Evolutionary conservation across 2,113 vertebrate species (phyloP).

Genomic region (Pungitius pungitius): DNA sequence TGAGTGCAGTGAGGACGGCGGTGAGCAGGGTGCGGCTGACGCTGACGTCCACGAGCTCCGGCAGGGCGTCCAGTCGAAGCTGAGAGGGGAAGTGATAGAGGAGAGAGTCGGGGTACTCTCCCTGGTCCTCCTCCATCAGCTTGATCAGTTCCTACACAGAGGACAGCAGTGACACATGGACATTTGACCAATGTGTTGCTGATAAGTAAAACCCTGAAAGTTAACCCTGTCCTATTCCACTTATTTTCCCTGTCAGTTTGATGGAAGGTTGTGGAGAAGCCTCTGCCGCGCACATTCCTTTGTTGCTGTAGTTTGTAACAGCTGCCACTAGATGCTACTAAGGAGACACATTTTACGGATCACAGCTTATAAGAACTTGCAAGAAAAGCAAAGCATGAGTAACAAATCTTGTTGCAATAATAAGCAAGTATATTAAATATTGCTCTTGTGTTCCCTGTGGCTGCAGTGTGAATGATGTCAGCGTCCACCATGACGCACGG

Average conservation of each 20-base stretch:
- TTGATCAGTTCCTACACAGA: conserved; percentile 76
- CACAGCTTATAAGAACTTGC: background rate
- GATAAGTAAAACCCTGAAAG: background rate
- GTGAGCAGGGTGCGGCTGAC: conserved; percentile 83
- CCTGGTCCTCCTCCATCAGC: conserved; percentile 81
- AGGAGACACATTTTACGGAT: background rate
- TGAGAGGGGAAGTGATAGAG: conserved; percentile 87
- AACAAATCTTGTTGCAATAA: background rate
- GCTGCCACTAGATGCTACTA: conserved; percentile 16
- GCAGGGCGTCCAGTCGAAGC: conserved; percentile 82
- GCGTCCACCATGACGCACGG: conserved; percentile 29
- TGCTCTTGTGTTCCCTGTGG: background rate
- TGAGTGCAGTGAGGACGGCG: conserved; percentile 82
- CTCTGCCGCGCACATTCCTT: background rate
- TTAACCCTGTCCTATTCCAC: background rate
- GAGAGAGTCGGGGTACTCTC: conserved; percentile 83
- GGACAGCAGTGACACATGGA: background rate
- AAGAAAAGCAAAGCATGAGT: background rate
- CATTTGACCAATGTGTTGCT: background rate
- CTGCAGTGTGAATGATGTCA: conserved; percentile 14
- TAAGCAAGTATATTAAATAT: background rate
- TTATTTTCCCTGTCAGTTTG: background rate
- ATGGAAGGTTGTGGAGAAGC: background rate
- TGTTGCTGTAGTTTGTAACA: conserved; percentile 4
- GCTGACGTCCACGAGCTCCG: conserved; percentile 82